Percentiles rank a stretch among this genome's conserved stretches.
phyloP scores from a whole-genome alignment of 2,888 invertebrate species.

The Cremastobaeus sp. region DNA sequence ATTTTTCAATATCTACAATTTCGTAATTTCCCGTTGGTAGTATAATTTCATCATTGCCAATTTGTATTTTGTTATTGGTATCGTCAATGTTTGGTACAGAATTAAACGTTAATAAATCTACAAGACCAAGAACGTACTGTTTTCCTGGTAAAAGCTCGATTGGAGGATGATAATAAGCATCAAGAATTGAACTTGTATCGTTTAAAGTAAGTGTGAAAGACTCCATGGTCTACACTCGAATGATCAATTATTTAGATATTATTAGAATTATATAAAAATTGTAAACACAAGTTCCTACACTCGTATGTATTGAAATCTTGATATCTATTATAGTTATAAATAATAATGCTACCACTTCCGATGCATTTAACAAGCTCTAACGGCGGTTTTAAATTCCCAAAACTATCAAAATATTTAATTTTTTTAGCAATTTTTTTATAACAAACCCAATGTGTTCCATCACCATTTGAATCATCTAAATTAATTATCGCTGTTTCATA shows the following conservation, averaged over 20 bases:
- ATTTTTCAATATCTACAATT: constrained; percentile 66
- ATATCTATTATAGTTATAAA: background rate
- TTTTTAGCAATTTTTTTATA: too few relatives aligned
- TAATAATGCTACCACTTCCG: background rate
- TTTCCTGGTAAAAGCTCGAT: too few relatives aligned
- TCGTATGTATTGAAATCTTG: background rate
- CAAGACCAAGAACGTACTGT: constrained; percentile 56
- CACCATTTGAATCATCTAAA: too few relatives aligned
- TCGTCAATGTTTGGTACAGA: too few relatives aligned
- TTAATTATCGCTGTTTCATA: too few relatives aligned
- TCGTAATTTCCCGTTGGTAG: constrained; percentile 70
- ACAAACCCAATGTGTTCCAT: too few relatives aligned
- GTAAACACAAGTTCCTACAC: background rate
- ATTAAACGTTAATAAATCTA: constrained; percentile 63
- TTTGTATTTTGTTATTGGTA: constrained; percentile 17
- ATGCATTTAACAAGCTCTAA: background rate
- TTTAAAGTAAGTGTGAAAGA: constrained; percentile 1
- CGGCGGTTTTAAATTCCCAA: too few relatives aligned
- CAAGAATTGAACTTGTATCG: background rate
- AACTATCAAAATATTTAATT: constrained; percentile 1
- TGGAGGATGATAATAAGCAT: too few relatives aligned
- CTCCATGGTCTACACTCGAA: background rate
- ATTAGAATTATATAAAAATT: constrained; percentile 6
- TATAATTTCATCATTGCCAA: constrained; percentile 41
- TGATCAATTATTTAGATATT: too few relatives aligned